Base-by-base conservation (phyloP, 1,140 invertebrate genomes). In the Pseudomyrmex gracilis region DNA sequence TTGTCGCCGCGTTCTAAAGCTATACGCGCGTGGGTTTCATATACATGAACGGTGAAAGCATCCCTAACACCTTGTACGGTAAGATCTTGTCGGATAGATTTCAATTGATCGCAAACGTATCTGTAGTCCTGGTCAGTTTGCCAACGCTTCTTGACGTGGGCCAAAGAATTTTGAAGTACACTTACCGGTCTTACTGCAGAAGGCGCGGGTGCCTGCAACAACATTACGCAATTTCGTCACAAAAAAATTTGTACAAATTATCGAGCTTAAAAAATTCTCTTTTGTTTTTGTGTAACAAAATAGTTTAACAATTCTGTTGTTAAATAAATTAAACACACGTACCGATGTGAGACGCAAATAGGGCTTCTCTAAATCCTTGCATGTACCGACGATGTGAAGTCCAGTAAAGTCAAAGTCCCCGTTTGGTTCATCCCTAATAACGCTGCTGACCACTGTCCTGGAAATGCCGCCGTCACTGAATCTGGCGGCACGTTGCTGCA, bases 71-170 rank as follows among this genome's bases (percentile, higher is more conserved):
- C 98, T 96, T 99, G 99, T 58, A 99, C 99, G 71, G 99, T 99
- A 88, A 99, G 95, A 96, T 99, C 99, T 95, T 99, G 99, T 89
- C 99, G 95, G 91, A 99, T 99, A 15, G 98, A 99, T 95, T 99
- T 99, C 47, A 99, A 95, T 95, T 99, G 99, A 96, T 99, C 98
- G 95, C 98, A 99, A 73, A 98, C 97, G 95, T 99, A 99, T 93
- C 96, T 96, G 95, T 99, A 99, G 95, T 99, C 98, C 91, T 97
- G 96, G 91, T 97, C 98, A 71, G 96, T 94, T 68, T 97, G 96
- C 98, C 99, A 99, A 86, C 97, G 96, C 73, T 97, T 95, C 94
- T 99, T 98, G 1, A 99, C 98, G 95, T 98, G 97, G 90, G 95
- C 95, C 87, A 99, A 95, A 58, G 98, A 98, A 93, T 96, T 96